Evolutionary conservation across 2,113 vertebrate species (phyloP).

Genomic region (Rhipidura dahli): DNA sequence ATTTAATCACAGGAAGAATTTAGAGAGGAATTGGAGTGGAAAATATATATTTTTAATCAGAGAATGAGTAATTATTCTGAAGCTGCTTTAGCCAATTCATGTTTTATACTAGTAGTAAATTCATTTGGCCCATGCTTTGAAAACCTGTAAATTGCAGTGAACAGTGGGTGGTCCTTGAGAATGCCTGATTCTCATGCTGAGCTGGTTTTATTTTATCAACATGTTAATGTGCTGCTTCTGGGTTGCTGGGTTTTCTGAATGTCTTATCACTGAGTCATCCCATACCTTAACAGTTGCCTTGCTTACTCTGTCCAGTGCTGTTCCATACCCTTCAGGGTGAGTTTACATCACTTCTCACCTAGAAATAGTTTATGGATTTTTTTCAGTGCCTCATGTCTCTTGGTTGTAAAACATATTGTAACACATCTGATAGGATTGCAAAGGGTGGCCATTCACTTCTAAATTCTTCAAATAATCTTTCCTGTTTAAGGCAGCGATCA

Average conservation of each 20-base stretch:
- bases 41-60: constrained; percentile 19
- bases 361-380: background rate
- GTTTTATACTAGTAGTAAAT: background rate
- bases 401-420: background rate
- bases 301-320: background rate
- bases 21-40: constrained; percentile 13
- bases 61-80: constrained; percentile 4
- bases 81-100: background rate
- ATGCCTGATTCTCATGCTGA: background rate
- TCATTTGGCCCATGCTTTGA: background rate
- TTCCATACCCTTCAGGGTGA: background rate
- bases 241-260: background rate
- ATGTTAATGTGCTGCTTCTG: background rate
- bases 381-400: background rate
- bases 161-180: background rate
- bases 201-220: background rate
- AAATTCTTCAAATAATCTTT: background rate
- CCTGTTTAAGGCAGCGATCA: background rate
- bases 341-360: background rate
- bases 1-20: constrained; percentile 14
- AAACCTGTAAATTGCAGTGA: background rate
- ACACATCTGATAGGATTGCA: background rate
- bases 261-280: background rate
- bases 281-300: background rate
- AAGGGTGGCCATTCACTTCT: background rate